Evolutionary conservation across 1,140 invertebrate species (phyloP).

Genomic region (Drosophila aff.): DNA sequence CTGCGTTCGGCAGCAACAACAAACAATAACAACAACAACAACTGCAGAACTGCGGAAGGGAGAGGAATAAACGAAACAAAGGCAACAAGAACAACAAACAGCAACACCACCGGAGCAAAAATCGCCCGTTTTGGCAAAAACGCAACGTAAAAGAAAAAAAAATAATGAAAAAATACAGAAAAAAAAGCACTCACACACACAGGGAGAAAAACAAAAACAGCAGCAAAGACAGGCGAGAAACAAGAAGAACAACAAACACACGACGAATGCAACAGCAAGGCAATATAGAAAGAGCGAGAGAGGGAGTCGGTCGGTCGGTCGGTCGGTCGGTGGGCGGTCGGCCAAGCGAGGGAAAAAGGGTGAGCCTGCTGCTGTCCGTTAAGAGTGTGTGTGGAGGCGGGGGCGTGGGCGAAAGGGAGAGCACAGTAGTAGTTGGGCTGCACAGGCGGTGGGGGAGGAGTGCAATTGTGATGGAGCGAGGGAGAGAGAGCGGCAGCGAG

Average conservation of each 20-base stretch:
- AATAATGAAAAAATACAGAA: constrained; percentile 12
- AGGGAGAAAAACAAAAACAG: constrained; percentile 8
- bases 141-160: constrained; percentile 52
- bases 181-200: constrained; percentile 17
- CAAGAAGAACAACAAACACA: constrained; percentile 21
- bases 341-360: constrained; percentile 9
- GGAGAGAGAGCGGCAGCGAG: constrained; percentile 5
- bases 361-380: constrained; percentile 3
- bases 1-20: constrained; percentile 55
- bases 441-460: background rate
- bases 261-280: constrained; percentile 32
- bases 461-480: constrained; percentile 5
- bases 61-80: constrained; percentile 51
- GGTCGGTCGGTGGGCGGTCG: background rate
- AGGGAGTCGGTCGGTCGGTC: constrained; percentile 10
- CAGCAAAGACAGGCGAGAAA: constrained; percentile 8
- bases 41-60: background rate
- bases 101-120: constrained; percentile 62
- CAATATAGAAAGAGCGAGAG: constrained; percentile 14
- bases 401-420: constrained; percentile 8
- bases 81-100: constrained; percentile 35
- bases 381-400: background rate
- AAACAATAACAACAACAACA: constrained; percentile 5
- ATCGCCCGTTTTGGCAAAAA: constrained; percentile 69
- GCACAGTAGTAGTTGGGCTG: background rate